phyloP scores from a whole-genome alignment of 2,113 vertebrate genomes.

The Syrmaticus mikado region DNA sequence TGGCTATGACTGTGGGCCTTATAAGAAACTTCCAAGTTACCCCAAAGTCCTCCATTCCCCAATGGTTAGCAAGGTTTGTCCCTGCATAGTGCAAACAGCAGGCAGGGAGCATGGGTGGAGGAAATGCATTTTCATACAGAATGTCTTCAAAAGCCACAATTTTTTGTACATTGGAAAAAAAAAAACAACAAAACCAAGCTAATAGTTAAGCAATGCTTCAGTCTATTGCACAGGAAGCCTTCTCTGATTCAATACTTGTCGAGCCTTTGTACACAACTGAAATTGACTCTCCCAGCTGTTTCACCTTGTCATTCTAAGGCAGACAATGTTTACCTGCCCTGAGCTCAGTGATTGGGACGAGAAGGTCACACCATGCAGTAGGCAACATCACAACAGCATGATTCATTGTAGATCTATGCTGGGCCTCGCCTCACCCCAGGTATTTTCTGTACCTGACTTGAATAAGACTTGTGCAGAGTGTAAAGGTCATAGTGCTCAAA shows the following conservation, averaged over 20 bases:
- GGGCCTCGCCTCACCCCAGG: not conserved
- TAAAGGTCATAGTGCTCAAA: not conserved
- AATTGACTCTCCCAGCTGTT: fast-evolving
- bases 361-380: fast-evolving
- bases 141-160: not conserved
- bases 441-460: fast-evolving
- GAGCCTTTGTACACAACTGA: not conserved
- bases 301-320: not conserved
- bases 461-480: not conserved
- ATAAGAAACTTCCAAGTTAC: not conserved
- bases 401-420: not conserved
- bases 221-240: fast-evolving
- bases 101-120: fast-evolving
- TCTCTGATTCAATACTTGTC: not conserved
- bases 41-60: not conserved
- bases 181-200: not conserved
- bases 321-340: not conserved
- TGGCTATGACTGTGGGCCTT: not conserved
- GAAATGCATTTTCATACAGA: not conserved
- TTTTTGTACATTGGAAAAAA: not conserved
- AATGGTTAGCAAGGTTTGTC: fast-evolving
- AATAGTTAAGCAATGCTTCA: fast-evolving
- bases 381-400: not conserved
- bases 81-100: fast-evolving
- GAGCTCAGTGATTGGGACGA: not conserved